phyloP scores from a whole-genome alignment of 2,113 vertebrate species.

The Labeo rohita region DNA sequence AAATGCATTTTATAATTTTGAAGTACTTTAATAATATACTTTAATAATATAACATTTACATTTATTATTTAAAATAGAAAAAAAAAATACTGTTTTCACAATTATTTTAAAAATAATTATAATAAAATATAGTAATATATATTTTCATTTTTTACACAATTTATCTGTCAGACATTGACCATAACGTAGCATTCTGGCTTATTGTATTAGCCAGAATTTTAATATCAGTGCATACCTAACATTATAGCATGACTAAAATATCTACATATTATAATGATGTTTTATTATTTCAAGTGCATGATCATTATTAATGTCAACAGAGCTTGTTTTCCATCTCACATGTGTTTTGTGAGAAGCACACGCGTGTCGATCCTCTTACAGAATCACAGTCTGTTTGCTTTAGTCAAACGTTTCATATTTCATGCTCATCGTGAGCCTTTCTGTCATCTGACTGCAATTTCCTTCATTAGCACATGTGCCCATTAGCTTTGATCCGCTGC shows the following conservation, averaged over 20 bases:
- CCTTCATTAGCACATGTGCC: conserved; percentile 9
- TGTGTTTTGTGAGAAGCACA: not conserved
- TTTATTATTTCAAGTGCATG: not conserved
- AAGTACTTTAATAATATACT: too few relatives aligned
- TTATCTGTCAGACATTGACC: too few relatives aligned
- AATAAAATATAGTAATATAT: too few relatives aligned
- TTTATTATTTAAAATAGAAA: too few relatives aligned
- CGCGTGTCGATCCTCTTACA: not conserved
- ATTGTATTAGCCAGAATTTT: not conserved
- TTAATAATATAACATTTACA: too few relatives aligned
- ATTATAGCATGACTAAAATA: too few relatives aligned
- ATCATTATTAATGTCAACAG: not conserved
- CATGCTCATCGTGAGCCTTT: not conserved
- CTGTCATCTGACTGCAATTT: conserved; percentile 19
- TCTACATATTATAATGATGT: too few relatives aligned
- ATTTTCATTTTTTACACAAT: too few relatives aligned
- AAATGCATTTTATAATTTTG: too few relatives aligned
- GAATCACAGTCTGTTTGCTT: not conserved
- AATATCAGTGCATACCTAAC: not conserved
- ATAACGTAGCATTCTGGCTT: too few relatives aligned
- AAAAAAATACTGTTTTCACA: too few relatives aligned
- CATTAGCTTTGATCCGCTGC: conserved; percentile 3
- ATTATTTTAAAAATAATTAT: too few relatives aligned
- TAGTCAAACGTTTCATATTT: not conserved
- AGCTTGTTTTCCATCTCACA: not conserved